Evolutionary conservation across 2,888 invertebrate species (phyloP).

Genomic region (Ophion costatus): DNA sequence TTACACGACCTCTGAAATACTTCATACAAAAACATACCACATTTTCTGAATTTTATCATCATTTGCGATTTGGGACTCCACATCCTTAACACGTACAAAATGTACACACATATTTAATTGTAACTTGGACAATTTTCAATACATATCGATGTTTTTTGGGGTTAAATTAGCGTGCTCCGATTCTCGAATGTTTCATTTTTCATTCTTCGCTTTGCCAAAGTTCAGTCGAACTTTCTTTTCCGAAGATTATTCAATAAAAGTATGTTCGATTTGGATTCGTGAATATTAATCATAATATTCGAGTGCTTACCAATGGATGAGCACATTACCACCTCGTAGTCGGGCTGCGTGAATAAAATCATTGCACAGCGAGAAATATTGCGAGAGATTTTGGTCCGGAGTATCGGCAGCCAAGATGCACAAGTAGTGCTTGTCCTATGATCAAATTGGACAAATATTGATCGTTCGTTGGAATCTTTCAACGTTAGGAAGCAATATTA

Average conservation of each 20-base stretch:
- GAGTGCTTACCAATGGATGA: conserved; percentile 94
- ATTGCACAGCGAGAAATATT: conserved; percentile 96
- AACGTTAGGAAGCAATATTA: conserved; percentile 15
- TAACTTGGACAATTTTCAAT: too few relatives aligned
- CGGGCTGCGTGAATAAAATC: conserved; percentile 98
- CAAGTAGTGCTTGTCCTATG: conserved; percentile 96
- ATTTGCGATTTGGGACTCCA: too few relatives aligned
- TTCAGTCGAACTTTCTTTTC: neutral
- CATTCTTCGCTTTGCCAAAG: neutral
- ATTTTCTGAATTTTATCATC: too few relatives aligned
- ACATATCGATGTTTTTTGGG: too few relatives aligned
- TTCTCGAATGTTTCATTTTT: too few relatives aligned
- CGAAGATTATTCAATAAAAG: neutral
- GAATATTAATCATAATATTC: neutral
- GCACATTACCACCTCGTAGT: conserved; percentile 93
- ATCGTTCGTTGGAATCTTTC: conserved; percentile 72
- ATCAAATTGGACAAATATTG: neutral
- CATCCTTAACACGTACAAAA: too few relatives aligned
- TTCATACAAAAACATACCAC: too few relatives aligned
- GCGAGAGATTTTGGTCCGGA: conserved; percentile 96
- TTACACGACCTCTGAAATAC: too few relatives aligned
- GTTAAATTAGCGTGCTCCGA: too few relatives aligned
- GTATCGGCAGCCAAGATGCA: conserved; percentile 98
- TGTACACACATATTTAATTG: too few relatives aligned
- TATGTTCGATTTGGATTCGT: neutral